phyloP scores from a whole-genome alignment of 2,113 vertebrate species.

The Apus apus region DNA sequence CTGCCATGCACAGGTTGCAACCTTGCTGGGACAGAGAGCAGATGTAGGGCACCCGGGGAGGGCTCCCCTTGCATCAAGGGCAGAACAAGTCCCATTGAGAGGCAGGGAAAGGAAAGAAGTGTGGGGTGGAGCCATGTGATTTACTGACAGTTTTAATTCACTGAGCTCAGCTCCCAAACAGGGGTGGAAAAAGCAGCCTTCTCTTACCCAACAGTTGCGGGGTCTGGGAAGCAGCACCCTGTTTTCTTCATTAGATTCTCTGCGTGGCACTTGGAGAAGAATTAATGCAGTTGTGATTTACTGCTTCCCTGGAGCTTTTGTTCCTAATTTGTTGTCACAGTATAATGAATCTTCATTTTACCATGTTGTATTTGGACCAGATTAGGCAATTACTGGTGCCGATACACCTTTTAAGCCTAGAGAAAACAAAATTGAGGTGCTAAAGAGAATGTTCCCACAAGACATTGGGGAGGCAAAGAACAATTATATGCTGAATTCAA shows the following conservation, averaged over 20 bases:
- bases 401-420: not conserved
- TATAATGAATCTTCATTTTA: not conserved
- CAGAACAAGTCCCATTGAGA: not conserved
- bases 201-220: not conserved
- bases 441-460: not conserved
- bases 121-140: not conserved
- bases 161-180: rapidly evolving
- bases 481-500: not conserved
- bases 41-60: not conserved
- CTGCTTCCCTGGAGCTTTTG: not conserved
- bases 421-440: not conserved
- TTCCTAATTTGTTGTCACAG: not conserved
- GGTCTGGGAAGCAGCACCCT: rapidly evolving
- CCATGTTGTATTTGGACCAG: not conserved
- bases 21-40: not conserved
- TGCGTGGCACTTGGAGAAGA: not conserved
- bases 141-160: not conserved
- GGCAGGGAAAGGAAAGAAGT: not conserved
- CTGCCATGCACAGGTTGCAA: not conserved
- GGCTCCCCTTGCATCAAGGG: rapidly evolving
- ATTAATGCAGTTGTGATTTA: not conserved
- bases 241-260: not conserved
- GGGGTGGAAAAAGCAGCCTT: not conserved
- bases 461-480: not conserved
- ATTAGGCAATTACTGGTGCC: not conserved